These are phyloP conservation scores for Schizothorax lantsangensis DNA, from an alignment of 2,797 vertebrate genomes.

Conservation along the genomic window DNA sequence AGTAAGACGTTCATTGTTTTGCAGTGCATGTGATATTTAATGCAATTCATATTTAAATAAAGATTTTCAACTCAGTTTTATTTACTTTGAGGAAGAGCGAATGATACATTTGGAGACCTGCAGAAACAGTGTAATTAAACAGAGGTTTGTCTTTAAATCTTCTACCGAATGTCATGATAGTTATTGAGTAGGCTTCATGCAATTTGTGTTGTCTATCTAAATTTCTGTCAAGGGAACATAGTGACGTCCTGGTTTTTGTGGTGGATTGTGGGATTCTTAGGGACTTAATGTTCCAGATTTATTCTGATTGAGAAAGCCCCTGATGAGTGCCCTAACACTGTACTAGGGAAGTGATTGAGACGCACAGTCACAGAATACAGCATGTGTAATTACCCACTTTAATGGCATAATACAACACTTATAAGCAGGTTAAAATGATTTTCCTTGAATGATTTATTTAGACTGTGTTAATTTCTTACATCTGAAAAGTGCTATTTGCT, in stretches of 20 bases:
- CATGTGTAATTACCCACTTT: slow-evolving; percentile 22
- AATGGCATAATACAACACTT: slow-evolving; percentile 43
- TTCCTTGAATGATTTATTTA: slow-evolving; percentile 34
- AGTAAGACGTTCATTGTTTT: background rate
- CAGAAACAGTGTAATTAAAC: background rate
- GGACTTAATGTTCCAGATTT: background rate
- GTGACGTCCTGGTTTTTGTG: background rate
- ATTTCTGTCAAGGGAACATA: background rate
- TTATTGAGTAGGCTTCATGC: background rate
- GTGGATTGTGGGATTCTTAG: background rate
- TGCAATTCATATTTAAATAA: background rate
- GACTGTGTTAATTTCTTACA: slow-evolving; percentile 25
- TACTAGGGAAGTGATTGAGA: background rate
- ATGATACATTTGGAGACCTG: background rate
- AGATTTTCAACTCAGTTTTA: background rate
- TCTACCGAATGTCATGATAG: background rate
- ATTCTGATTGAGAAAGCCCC: background rate
- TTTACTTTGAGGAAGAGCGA: background rate
- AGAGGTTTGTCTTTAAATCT: background rate
- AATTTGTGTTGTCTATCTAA: fast-evolving
- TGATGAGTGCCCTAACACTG: background rate
- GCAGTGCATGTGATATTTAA: background rate
- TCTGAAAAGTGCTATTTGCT: slow-evolving; percentile 42
- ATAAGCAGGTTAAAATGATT: slow-evolving; percentile 20
- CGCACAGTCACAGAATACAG: background rate